These are phyloP conservation scores for honey bee (Apis mellifera) DNA, from an alignment of 1,140 invertebrate species.

Conservation along the genomic window DNA sequence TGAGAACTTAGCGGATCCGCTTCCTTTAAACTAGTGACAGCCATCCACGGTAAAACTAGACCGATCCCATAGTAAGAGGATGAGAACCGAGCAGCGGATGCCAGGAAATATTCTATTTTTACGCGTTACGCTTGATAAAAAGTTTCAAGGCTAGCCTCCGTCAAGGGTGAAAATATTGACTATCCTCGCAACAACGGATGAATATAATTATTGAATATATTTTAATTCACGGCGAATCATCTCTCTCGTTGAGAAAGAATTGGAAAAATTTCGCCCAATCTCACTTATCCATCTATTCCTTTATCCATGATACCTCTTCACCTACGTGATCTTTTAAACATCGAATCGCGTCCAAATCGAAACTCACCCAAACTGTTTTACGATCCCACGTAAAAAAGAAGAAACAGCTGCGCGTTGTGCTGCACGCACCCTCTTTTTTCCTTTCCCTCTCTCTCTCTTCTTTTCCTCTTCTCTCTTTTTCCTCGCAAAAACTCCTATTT, in stretches of 20 bases:
- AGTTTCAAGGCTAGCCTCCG: neutral
- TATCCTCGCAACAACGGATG: neutral
- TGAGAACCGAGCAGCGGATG: constrained; percentile 43
- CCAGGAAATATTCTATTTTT: constrained; percentile 45
- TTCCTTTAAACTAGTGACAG: constrained; percentile 58
- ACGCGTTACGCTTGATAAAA: constrained; percentile 26
- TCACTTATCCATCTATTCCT: neutral
- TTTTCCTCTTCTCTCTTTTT: neutral
- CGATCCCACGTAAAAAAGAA: neutral
- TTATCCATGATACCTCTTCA: neutral
- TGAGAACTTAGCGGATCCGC: constrained; percentile 60
- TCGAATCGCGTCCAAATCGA: neutral
- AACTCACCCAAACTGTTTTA: constrained; percentile 32
- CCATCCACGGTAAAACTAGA: constrained; percentile 39
- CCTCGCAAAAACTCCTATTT: neutral
- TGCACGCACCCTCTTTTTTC: neutral
- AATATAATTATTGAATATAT: too few relatives aligned
- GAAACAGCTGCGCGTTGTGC: neutral
- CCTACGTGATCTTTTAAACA: neutral
- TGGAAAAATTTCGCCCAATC: neutral
- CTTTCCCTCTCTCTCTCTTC: neutral
- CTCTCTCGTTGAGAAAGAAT: neutral
- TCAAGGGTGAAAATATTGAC: neutral
- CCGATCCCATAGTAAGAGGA: constrained; percentile 47
- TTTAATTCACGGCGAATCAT: too few relatives aligned